phyloP scores from a whole-genome alignment of 2,797 vertebrate genomes.

The Alcedo atthis region DNA sequence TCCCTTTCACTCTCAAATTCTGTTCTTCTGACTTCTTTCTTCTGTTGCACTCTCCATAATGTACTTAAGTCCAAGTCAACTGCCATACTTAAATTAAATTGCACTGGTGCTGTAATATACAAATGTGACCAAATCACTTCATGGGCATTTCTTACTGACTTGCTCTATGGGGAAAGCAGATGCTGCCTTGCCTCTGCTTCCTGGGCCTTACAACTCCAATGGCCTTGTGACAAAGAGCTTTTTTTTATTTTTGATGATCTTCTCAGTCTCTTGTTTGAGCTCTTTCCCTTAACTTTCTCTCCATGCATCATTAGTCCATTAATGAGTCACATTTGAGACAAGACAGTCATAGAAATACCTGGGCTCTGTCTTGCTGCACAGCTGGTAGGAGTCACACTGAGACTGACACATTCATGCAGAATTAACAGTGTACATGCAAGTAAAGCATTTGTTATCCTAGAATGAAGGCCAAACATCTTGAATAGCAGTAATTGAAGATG shows the following conservation, averaged over 20 bases:
- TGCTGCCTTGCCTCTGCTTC: neutral
- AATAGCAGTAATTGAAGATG: neutral
- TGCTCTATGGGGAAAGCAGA: neutral
- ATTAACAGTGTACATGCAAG: neutral
- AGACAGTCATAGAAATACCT: neutral
- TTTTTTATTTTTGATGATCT: neutral
- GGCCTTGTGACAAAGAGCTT: neutral
- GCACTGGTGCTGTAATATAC: neutral
- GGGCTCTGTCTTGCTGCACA: neutral
- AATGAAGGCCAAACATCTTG: neutral
- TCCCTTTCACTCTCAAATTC: neutral
- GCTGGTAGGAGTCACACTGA: fast-evolving
- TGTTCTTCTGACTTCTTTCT: neutral
- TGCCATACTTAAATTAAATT: neutral
- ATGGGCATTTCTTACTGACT: neutral
- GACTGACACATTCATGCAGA: neutral
- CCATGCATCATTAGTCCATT: neutral
- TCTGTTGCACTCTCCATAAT: neutral
- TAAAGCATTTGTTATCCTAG: neutral
- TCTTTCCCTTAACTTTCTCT: neutral
- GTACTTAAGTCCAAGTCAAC: neutral
- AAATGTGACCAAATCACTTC: neutral
- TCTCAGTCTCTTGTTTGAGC: neutral
- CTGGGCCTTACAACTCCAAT: neutral
- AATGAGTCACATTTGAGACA: neutral